A percentile compares a stretch with the other conserved stretches of the same genome.
Conservation (phyloP, 92 coral and sea anemone genomes). For the Meandrina meandrites region DNA sequence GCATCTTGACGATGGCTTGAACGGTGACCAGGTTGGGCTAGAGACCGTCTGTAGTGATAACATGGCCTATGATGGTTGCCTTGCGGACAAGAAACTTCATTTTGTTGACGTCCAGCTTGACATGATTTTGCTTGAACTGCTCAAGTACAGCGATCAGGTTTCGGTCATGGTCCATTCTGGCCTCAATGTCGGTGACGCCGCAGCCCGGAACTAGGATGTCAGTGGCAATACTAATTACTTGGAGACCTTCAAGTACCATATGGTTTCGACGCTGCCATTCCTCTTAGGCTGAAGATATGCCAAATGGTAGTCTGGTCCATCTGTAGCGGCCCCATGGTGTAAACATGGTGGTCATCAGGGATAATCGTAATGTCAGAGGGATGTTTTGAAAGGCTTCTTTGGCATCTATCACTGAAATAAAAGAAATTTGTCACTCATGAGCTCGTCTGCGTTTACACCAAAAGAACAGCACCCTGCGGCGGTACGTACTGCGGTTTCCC, state of each 20-base stretch:
- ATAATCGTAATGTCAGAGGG: too few relatives aligned
- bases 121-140: constrained; percentile 32
- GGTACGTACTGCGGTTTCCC: too few relatives aligned
- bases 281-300: constrained; percentile 43
- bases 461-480: constrained; percentile 31
- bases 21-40: constrained; percentile 42
- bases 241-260: constrained; percentile 39
- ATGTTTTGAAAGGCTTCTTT: too few relatives aligned
- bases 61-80: constrained; percentile 54
- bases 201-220: constrained; percentile 44
- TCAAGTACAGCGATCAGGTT: constrained; percentile 42
- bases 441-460: constrained; percentile 23
- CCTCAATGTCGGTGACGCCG: constrained; percentile 26
- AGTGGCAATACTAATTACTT: constrained; percentile 28
- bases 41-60: constrained; percentile 50
- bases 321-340: constrained; percentile 43
- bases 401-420: constrained; percentile 10
- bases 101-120: constrained; percentile 35
- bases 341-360: constrained; percentile 47
- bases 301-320: constrained; percentile 38
- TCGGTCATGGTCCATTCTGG: constrained; percentile 18
- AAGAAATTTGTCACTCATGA: constrained; percentile 28
- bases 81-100: constrained; percentile 29
- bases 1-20: constrained; percentile 24
- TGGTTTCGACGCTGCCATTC: constrained; percentile 46